These are phyloP conservation scores for Craterocephalus amniculus DNA, from an alignment of 2,797 vertebrate genomes.

Conservation along the genomic window DNA sequence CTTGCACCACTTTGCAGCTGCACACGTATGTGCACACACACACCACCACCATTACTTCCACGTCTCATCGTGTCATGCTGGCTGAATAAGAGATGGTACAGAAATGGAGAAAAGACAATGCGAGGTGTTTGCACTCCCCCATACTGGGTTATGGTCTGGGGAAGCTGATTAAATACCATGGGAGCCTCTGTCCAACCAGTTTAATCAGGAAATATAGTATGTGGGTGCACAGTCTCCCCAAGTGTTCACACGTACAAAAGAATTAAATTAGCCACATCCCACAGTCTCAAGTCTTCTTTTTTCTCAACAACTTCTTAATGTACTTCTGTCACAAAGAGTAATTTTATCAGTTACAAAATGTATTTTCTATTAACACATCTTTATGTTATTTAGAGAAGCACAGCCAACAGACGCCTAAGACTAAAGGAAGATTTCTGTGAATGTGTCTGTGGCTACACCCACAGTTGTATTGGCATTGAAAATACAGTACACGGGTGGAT, in stretches of 20 bases:
- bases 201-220: conserved; percentile 71
- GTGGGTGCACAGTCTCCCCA: conserved; percentile 72
- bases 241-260: conserved; percentile 72
- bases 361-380: conserved; percentile 51
- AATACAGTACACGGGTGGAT: conserved; percentile 60
- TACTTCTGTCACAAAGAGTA: conserved; percentile 33
- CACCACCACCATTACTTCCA: conserved; percentile 8
- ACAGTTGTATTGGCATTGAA: conserved; percentile 37
- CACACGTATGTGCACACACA: conserved; percentile 5
- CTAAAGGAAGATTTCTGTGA: conserved; percentile 31
- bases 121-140: conserved; percentile 67
- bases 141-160: conserved; percentile 74
- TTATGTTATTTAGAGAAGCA: conserved; percentile 71
- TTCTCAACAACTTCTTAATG: conserved; percentile 38
- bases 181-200: conserved; percentile 69
- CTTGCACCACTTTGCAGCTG: conserved; percentile 19
- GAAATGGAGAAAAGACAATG: conserved; percentile 78
- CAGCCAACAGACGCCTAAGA: conserved; percentile 56
- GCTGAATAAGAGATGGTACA: conserved; percentile 76
- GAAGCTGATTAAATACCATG: conserved; percentile 80
- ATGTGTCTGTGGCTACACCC: conserved; percentile 46
- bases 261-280: conserved; percentile 80
- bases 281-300: conserved; percentile 53
- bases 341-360: conserved; percentile 50
- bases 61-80: conserved; percentile 65